These are phyloP conservation scores for Sebastes nivosus DNA, from an alignment of 2,797 vertebrate species.

Conservation along the genomic window DNA sequence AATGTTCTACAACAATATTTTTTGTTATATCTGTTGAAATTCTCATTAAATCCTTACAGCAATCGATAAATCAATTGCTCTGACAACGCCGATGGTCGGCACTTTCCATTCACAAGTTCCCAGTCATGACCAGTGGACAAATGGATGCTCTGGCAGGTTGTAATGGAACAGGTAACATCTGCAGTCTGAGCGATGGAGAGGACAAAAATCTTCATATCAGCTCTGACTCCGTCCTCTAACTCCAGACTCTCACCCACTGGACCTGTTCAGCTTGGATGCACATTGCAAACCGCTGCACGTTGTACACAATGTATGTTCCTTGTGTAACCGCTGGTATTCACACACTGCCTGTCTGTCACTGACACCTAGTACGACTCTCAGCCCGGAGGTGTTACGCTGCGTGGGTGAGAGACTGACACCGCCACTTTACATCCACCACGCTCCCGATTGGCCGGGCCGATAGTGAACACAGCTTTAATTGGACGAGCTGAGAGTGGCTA, in stretches of 20 bases:
- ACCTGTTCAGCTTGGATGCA: neutral
- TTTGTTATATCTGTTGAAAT: no score
- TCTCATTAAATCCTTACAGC: no score
- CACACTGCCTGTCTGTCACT: constrained; percentile 55
- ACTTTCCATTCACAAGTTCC: neutral
- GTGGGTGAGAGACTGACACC: constrained; percentile 57
- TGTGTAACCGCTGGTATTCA: constrained; percentile 34
- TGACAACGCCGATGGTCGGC: neutral
- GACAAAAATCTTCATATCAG: neutral
- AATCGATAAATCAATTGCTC: no score
- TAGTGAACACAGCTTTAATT: constrained; percentile 63
- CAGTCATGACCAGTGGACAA: neutral
- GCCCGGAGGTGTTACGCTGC: constrained; percentile 68
- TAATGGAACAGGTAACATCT: neutral
- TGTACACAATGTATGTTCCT: neutral
- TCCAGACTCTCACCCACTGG: neutral
- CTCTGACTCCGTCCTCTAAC: neutral
- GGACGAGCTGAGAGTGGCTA: constrained; percentile 69
- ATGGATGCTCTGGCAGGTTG: neutral
- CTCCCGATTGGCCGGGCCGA: constrained; percentile 67
- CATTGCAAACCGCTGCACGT: no score
- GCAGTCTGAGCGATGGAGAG: neutral
- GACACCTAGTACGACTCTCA: constrained; percentile 70
- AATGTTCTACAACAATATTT: no score
- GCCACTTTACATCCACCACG: constrained; percentile 75